These are phyloP conservation scores for Lapara coniferarum DNA, from an alignment of 2,888 invertebrate genomes.

Conservation along the genomic window DNA sequence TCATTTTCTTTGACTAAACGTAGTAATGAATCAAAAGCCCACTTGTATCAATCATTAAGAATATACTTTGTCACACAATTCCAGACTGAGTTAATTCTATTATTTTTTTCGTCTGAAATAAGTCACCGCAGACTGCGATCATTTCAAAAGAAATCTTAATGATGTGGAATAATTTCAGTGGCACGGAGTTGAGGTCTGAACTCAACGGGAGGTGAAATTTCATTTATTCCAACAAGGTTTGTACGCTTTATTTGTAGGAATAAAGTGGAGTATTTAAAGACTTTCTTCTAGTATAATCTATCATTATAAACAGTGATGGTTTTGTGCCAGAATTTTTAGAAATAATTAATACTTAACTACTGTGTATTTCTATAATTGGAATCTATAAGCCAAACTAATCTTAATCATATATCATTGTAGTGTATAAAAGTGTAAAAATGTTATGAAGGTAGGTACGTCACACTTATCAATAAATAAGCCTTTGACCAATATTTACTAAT, in stretches of 20 bases:
- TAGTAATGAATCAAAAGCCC: not conserved
- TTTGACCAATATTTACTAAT: no score
- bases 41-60: constrained; percentile 10
- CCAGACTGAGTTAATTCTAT: constrained; percentile 9
- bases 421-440: no score
- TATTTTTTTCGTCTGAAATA: constrained; percentile 17
- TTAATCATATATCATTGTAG: no score
- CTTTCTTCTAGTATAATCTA: no score
- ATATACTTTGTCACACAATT: not conserved
- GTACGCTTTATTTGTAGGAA: constrained; percentile 8
- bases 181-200: constrained; percentile 24
- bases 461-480: no score
- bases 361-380: no score
- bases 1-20: not conserved
- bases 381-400: no score
- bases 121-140: constrained; percentile 20
- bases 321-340: no score
- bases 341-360: no score
- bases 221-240: constrained; percentile 19
- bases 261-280: not conserved
- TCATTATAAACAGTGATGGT: no score
- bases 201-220: constrained; percentile 25
- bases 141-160: constrained; percentile 29
- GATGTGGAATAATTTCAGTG: constrained; percentile 30
- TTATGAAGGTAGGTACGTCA: no score